Percentiles rank a stretch among this genome's conserved stretches.
These are phyloP conservation scores for human DNA, from an alignment of 2,113 vertebrate species.

Conservation along the genomic window DNA sequence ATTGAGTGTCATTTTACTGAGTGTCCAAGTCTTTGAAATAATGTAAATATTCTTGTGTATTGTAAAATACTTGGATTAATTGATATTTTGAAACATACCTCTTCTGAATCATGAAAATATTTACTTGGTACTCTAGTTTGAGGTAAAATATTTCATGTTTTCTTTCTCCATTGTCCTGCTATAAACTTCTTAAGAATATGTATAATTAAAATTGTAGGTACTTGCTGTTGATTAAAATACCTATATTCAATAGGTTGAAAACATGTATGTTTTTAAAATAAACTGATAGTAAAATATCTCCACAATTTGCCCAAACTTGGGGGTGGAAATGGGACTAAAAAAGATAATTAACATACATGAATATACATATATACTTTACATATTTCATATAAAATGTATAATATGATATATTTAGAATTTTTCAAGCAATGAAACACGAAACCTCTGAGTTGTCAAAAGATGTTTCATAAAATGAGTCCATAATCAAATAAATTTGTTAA, in stretches of 20 bases:
- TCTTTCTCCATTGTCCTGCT: background rate
- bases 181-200: background rate
- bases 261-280: background rate
- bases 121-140: background rate
- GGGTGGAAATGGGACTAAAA: background rate
- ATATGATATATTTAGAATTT: slow-evolving; percentile 23
- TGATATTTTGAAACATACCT: background rate
- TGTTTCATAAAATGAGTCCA: background rate
- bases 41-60: slow-evolving; percentile 19
- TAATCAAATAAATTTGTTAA: background rate
- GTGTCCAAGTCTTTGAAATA: background rate
- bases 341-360: background rate
- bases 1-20: background rate
- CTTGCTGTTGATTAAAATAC: background rate
- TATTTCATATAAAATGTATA: background rate
- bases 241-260: slow-evolving; percentile 6
- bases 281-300: background rate
- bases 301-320: background rate
- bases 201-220: background rate
- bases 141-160: background rate
- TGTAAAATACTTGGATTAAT: slow-evolving; percentile 4
- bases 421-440: background rate
- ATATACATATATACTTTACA: background rate
- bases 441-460: background rate
- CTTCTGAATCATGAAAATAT: background rate